Conservation (phyloP, 2,797 vertebrate genomes). For the Chloroceryle inda region DNA sequence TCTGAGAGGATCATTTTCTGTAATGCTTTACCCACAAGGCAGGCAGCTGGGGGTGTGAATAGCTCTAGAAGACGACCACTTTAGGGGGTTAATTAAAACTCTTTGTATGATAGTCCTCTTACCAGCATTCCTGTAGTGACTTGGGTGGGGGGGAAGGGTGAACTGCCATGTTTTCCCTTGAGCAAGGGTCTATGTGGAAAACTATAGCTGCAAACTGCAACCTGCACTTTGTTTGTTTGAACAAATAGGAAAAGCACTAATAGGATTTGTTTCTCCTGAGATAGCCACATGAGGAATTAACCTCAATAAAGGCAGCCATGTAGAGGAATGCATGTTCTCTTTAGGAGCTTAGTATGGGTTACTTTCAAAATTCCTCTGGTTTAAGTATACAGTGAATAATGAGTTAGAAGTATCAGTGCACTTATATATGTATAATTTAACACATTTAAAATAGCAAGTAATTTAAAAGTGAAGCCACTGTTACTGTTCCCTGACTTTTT, state of each 20-base stretch:
- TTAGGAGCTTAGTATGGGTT: conserved; percentile 24
- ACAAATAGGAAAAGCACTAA: neutral
- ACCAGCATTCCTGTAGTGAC: neutral
- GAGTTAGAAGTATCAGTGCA: neutral
- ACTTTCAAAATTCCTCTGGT: neutral
- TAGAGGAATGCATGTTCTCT: neutral
- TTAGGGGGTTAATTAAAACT: neutral
- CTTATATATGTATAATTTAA: neutral
- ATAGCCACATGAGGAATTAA: conserved; percentile 33
- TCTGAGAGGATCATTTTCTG: neutral
- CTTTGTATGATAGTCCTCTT: neutral
- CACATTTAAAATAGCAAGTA: neutral
- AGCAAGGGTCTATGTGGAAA: neutral
- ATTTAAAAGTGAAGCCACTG: neutral
- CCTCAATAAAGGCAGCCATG: neutral
- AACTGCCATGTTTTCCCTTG: neutral
- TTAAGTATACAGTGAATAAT: neutral
- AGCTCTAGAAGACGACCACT: neutral
- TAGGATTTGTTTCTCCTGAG: conserved; percentile 38
- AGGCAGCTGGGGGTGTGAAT: neutral
- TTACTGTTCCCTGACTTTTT: neutral
- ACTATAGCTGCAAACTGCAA: neutral
- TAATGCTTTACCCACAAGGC: neutral
- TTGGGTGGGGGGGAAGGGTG: neutral
- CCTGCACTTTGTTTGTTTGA: neutral